Evolutionary conservation across 1,140 invertebrate species (phyloP).

Genomic region (Sweltsa coloradensis): DNA sequence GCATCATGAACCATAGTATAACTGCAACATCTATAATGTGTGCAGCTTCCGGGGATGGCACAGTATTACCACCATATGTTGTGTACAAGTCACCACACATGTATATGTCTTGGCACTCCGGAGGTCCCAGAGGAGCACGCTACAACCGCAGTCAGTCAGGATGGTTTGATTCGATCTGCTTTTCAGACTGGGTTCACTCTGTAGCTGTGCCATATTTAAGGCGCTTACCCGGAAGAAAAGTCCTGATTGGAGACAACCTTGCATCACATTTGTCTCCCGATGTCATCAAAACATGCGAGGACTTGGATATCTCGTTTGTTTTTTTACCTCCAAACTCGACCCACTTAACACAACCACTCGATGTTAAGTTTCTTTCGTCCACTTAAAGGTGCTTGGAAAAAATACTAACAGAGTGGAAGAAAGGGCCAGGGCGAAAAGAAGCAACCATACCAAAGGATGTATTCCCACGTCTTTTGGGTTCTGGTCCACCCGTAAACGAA

Average conservation of each 20-base stretch:
- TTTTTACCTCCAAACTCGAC: constrained; percentile 25
- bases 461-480: constrained; percentile 18
- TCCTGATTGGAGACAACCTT: constrained; percentile 29
- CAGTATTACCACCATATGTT: constrained; percentile 20
- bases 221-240: constrained; percentile 21
- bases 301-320: constrained; percentile 23
- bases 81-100: constrained; percentile 20
- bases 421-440: constrained; percentile 13
- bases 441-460: constrained; percentile 16
- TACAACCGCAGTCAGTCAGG: no score
- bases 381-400: constrained; percentile 26
- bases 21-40: no score
- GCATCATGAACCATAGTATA: no score
- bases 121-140: no score
- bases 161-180: no score
- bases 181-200: no score
- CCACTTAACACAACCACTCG: constrained; percentile 29
- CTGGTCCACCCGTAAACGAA: no score
- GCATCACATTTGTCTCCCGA: constrained; percentile 21
- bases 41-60: no score
- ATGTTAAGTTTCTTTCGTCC: constrained; percentile 27
- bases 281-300: constrained; percentile 16
- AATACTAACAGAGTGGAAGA: constrained; percentile 24
- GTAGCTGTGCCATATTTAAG: constrained; percentile 22
- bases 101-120: constrained; percentile 16